These are phyloP conservation scores for Corythaixoides concolor DNA, from an alignment of 2,113 vertebrate species.

Conservation along the genomic window DNA sequence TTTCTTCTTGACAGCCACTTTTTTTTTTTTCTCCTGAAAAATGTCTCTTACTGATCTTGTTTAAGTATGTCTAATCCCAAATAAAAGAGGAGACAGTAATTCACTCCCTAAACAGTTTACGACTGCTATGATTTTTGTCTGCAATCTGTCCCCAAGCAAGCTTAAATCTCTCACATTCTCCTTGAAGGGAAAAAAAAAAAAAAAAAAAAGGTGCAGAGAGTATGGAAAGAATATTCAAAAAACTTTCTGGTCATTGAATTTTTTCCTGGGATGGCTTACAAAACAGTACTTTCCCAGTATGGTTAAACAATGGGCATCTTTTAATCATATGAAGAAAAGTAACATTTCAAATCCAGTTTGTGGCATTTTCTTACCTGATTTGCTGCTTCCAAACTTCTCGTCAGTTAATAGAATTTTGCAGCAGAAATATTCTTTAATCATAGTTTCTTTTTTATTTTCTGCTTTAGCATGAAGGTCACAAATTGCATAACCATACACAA, in stretches of 20 bases:
- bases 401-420: background rate
- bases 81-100: constrained; percentile 40
- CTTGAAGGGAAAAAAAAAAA: background rate
- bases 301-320: background rate
- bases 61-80: constrained; percentile 48
- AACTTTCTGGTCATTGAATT: background rate
- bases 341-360: background rate
- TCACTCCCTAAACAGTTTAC: constrained; percentile 36
- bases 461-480: background rate
- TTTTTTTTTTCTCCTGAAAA: background rate
- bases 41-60: constrained; percentile 24
- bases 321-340: background rate
- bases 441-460: background rate
- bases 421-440: background rate
- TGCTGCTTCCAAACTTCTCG: background rate
- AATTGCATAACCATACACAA: background rate
- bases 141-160: constrained; percentile 46
- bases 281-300: background rate
- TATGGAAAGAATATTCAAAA: background rate
- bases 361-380: background rate
- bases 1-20: constrained; percentile 15
- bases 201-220: background rate
- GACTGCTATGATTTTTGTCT: background rate
- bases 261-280: background rate
- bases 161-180: constrained; percentile 35